phyloP scores from a whole-genome alignment of 2,888 invertebrate species.

The Conomelus anceps region DNA sequence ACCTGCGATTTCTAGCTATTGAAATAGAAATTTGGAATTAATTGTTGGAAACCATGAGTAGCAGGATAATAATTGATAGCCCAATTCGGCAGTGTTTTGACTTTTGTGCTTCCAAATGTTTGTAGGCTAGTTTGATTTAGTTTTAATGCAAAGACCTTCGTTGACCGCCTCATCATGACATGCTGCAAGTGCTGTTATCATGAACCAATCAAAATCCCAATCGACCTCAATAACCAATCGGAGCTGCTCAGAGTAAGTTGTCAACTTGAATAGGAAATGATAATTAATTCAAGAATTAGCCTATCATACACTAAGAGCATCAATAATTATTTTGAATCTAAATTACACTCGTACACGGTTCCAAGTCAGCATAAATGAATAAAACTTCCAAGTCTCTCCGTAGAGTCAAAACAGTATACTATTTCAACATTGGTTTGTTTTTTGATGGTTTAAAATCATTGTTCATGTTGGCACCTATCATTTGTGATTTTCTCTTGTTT shows the following conservation, averaged over 20 bases:
- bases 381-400: too few relatives aligned
- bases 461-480: too few relatives aligned
- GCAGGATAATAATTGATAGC: background rate
- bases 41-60: background rate
- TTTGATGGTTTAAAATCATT: too few relatives aligned
- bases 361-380: too few relatives aligned
- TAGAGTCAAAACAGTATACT: too few relatives aligned
- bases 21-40: constrained; percentile 3
- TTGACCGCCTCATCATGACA: background rate
- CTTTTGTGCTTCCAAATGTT: background rate
- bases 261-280: constrained; percentile 12
- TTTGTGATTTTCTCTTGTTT: too few relatives aligned
- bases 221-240: constrained; percentile 68
- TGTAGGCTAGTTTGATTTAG: background rate
- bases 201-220: constrained; percentile 66
- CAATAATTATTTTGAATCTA: too few relatives aligned
- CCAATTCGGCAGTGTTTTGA: background rate
- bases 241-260: constrained; percentile 67
- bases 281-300: too few relatives aligned
- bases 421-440: too few relatives aligned
- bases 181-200: constrained; percentile 29
- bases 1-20: constrained; percentile 2
- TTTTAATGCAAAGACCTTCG: background rate
- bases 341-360: too few relatives aligned
- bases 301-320: too few relatives aligned